These are phyloP conservation scores for Cosmia trapezina DNA, from an alignment of 2,888 invertebrate genomes.

Conservation along the genomic window DNA sequence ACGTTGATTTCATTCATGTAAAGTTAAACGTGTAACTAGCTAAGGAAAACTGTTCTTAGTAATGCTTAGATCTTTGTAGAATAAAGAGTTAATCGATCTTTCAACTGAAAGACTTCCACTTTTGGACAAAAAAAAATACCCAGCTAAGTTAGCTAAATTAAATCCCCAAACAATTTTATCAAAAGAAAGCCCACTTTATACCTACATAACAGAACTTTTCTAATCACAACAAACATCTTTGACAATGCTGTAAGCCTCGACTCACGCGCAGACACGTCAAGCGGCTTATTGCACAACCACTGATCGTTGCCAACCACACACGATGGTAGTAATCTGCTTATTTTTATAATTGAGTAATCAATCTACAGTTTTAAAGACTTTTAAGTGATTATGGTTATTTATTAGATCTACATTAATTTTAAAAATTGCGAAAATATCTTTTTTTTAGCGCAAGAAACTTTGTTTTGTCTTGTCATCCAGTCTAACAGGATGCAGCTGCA, in stretches of 20 bases:
- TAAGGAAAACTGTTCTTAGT: neutral
- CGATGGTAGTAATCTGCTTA: slow-evolving; percentile 59
- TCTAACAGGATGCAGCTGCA: too few relatives aligned
- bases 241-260: slow-evolving; percentile 56
- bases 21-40: neutral
- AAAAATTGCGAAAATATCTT: neutral
- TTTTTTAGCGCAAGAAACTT: neutral
- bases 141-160: neutral
- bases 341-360: slow-evolving; percentile 63
- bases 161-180: neutral
- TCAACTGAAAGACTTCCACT: neutral
- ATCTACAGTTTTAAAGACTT: slow-evolving; percentile 41
- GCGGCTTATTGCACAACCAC: slow-evolving; percentile 52
- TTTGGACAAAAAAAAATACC: neutral
- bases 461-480: too few relatives aligned
- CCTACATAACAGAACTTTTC: slow-evolving; percentile 26
- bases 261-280: slow-evolving; percentile 53
- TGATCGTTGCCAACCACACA: slow-evolving; percentile 58
- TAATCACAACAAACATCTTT: slow-evolving; percentile 55
- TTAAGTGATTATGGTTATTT: neutral
- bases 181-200: slow-evolving; percentile 18
- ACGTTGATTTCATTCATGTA: neutral
- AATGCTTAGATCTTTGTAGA: neutral
- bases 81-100: neutral
- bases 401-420: neutral